Evolutionary conservation across 30 jellyfish, hydroid and myxozoan species (phyloP), one percentile per base, ranked within the genome.

Genomic region (Hydractinia symbiolongicarpus): DNA sequence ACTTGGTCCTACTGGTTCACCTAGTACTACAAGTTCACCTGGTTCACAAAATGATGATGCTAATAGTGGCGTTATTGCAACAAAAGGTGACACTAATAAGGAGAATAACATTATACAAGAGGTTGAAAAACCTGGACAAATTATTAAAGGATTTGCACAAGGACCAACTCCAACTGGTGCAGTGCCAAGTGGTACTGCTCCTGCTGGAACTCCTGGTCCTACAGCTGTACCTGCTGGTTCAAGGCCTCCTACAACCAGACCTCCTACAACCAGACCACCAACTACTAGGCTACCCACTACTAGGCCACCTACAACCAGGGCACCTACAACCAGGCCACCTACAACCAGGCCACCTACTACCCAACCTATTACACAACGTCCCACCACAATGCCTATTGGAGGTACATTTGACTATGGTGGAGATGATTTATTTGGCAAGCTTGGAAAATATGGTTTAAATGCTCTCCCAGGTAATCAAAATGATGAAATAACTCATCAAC

Each of bases 261-360:
- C 80, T 8, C 71, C 80, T 9, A 49, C 80, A 20, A 19, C 80
- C 7, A 30, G 80, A 20, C 70, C 80, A 71, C 69, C 67, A 20
- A 49, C 80, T 7, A 19, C 80, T 8, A 30, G 80, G 56, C 80
- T 67, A 9, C 69, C 80, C 9, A 49, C 80, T 7, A n/a, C 80
- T n/a, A 60, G 80, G n/a, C 40, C 80, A 8, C 80, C 78, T 10
- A 20, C 78, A 13, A 20, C 50, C 1, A 16, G 51, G 21, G 1
- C 51, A 67, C 20, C 78, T 67, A 67, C 78, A 13, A 53, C 61
- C 40, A 11, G 57, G 5, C 70, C 69, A 17, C 30, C 69, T 16
- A 70, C 79, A 8, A 7, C 58, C 57, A 21, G 61, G 7, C 80
- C 71, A 11, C 30, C 80, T 9, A 50, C 61, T 14, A 13, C 69